These are phyloP conservation scores for Heptranchias perlo DNA, from an alignment of 2,113 vertebrate species.

Conservation along the genomic window DNA sequence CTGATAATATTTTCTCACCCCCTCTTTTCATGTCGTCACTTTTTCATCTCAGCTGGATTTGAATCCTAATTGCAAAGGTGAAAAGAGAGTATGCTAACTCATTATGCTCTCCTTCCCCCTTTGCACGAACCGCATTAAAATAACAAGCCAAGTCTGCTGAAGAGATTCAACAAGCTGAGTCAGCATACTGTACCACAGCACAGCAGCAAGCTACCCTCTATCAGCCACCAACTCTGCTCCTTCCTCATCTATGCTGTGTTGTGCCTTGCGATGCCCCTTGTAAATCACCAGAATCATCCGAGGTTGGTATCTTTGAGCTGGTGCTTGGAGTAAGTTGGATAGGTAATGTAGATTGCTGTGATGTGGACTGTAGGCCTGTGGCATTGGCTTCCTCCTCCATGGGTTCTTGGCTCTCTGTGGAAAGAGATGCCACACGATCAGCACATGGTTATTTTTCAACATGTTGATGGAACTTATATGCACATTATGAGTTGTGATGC, in stretches of 20 bases:
- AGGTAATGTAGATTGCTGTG: not conserved
- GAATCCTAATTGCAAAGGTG: not conserved
- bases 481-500: not conserved
- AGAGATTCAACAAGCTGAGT: not conserved
- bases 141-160: not conserved
- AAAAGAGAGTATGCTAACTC: not conserved
- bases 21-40: not conserved
- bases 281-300: not conserved
- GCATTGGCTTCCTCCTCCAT: not conserved
- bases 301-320: not conserved
- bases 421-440: not conserved
- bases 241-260: not conserved
- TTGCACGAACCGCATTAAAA: not conserved
- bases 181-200: not conserved
- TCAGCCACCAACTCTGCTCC: too few species aligned
- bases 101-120: not conserved
- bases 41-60: not conserved
- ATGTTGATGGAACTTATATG: not conserved
- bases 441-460: not conserved
- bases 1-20: not conserved
- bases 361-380: not conserved
- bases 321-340: not conserved
- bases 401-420: not conserved
- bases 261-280: not conserved
- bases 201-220: not conserved